Conservation (phyloP, 2,888 invertebrate species). For the Pinctada fucata region DNA sequence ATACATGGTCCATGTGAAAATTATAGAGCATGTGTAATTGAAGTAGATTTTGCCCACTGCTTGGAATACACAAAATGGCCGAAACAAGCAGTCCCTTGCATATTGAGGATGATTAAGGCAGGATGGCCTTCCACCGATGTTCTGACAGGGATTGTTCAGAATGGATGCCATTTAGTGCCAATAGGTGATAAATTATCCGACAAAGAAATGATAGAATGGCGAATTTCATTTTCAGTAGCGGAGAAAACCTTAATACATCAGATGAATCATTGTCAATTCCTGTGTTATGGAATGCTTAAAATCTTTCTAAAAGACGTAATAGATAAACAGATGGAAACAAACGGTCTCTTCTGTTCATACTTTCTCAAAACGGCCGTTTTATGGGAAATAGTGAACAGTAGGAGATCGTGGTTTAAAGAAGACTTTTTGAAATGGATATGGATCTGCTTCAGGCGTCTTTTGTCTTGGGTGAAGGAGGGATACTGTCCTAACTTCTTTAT, state of each 20-base stretch:
- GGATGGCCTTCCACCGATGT: conserved; percentile 1
- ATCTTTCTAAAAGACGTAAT: background rate
- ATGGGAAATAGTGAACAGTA: background rate
- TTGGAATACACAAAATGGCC: background rate
- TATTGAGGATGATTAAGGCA: background rate
- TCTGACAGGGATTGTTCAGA: background rate
- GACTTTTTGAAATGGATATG: background rate
- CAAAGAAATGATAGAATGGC: background rate
- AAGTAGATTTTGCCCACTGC: background rate
- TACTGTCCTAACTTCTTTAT: conserved; percentile 12
- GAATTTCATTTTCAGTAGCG: conserved; percentile 3
- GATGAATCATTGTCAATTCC: background rate
- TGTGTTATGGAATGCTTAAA: background rate
- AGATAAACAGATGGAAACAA: background rate
- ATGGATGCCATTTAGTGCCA: conserved; percentile 14
- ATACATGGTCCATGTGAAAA: background rate
- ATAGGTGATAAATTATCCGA: background rate
- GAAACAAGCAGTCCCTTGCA: background rate
- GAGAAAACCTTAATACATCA: background rate
- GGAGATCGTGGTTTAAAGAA: background rate
- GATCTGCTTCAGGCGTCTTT: background rate
- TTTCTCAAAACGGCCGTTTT: conserved; percentile 3
- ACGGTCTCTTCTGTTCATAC: background rate
- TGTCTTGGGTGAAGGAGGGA: conserved; percentile 1
- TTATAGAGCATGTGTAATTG: background rate